A percentile compares a stretch with the other conserved stretches of the same genome.
phyloP scores from a whole-genome alignment of 2,797 vertebrate species.

The Coilia nasus region DNA sequence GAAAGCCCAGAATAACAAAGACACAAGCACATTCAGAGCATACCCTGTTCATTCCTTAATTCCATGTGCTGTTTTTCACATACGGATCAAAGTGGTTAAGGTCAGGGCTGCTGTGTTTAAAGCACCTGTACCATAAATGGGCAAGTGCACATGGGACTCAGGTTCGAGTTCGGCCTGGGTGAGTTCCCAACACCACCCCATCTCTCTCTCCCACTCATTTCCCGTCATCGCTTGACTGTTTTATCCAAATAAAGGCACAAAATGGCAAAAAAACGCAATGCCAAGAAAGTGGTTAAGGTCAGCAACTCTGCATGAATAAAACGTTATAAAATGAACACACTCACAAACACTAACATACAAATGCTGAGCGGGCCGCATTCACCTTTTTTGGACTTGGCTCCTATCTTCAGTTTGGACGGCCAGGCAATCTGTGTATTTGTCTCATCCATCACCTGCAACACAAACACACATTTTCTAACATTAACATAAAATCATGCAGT shows the following conservation, averaged over 20 bases:
- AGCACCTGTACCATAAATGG: no score
- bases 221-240: constrained; percentile 4
- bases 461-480: neutral
- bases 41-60: no score
- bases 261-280: neutral
- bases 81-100: neutral
- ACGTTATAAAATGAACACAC: neutral
- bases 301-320: neutral
- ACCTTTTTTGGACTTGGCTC: constrained; percentile 85
- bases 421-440: constrained; percentile 82
- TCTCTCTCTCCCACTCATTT: constrained; percentile 8
- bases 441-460: constrained; percentile 81
- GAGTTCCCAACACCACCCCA: neutral
- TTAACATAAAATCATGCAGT: no score
- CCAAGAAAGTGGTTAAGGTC: constrained; percentile 8
- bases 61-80: no score
- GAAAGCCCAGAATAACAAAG: neutral
- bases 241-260: neutral
- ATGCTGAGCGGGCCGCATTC: constrained; percentile 39
- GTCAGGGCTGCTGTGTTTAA: neutral
- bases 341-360: neutral
- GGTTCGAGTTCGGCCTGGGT: no score
- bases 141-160: no score
- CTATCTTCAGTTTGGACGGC: constrained; percentile 83
- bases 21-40: no score